Evolutionary conservation across 2,888 invertebrate species (phyloP), one percentile per base, ranked within the genome.

Genomic region (Andrena fulva): DNA sequence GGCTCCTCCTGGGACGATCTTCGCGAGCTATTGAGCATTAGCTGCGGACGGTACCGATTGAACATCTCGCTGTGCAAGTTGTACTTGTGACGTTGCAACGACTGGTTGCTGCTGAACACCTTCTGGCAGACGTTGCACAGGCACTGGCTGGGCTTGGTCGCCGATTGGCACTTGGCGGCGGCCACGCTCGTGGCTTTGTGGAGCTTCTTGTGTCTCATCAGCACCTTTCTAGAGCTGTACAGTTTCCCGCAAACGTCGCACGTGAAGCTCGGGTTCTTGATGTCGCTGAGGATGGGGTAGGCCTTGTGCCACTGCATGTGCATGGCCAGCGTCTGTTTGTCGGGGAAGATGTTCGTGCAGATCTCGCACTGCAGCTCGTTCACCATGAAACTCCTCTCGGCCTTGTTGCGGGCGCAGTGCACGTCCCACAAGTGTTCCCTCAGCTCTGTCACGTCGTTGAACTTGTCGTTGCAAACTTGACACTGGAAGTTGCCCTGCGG

Each of bases 201-300:
- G 0, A 96, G 94, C 86, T 95, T 95, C 78, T 95, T 95, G 91
- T 96, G 96, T 76, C 95, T 94, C 85, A 95, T 94, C 72, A 96
- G 93, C 84, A 95, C 95, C 89, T 95, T 95, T 87, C 95, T 95
- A 83, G 95, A 95, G 93, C 95, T 95, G 88, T 95, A 96, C 86
- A 94, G 95, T 90, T 96, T 95, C n/a, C 96, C 96, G 85, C 96
- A 96, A 63, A 95, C 94, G 80, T 96, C 96, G 90, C 96, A 96
- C 56, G 95, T 95, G 86, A 95, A 95, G 63, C 94, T 79, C 48
- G 29, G 72, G 52, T 62, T 71, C 10, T 85, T 74, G 24, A 91
- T 89, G 5, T 89, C 81, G 27, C 89, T 91, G 6, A 92, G 87
- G 29, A 92, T 91, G 0, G 93, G 92, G 83, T 93, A 93, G 48